phyloP scores from a whole-genome alignment of 2,797 vertebrate species.

The Passerculus sandwichensis region DNA sequence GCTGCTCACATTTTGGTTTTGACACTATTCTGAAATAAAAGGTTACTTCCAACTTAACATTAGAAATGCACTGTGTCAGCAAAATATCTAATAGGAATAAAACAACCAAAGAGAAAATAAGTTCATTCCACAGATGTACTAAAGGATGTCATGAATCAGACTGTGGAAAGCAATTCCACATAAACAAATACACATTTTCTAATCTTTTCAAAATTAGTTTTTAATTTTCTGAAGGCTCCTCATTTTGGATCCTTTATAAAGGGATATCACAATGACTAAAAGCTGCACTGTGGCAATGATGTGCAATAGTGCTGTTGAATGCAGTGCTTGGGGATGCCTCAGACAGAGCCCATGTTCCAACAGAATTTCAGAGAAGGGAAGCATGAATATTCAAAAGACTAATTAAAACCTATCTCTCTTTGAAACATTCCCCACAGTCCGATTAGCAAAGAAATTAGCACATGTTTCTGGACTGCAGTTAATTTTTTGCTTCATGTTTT shows the following conservation, averaged over 20 bases:
- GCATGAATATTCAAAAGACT: conserved; percentile 55
- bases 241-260: neutral
- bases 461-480: conserved; percentile 28
- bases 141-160: neutral
- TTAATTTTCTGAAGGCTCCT: neutral
- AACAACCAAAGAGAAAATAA: neutral
- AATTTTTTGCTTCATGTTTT: conserved; percentile 31
- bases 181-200: neutral
- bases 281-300: neutral
- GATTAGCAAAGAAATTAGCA: conserved; percentile 55
- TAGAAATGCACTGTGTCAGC: neutral
- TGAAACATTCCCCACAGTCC: conserved; percentile 44
- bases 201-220: neutral
- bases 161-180: neutral
- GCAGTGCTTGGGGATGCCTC: conserved; percentile 9
- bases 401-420: conserved; percentile 54
- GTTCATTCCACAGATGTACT: neutral
- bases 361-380: conserved; percentile 23
- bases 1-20: conserved; percentile 13
- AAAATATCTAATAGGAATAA: neutral
- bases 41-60: neutral
- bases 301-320: neutral
- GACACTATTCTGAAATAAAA: neutral
- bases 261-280: neutral
- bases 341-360: neutral